Evolutionary conservation across 2,888 invertebrate genomes (phyloP).

Genomic region (Cylloceria caligata): DNA sequence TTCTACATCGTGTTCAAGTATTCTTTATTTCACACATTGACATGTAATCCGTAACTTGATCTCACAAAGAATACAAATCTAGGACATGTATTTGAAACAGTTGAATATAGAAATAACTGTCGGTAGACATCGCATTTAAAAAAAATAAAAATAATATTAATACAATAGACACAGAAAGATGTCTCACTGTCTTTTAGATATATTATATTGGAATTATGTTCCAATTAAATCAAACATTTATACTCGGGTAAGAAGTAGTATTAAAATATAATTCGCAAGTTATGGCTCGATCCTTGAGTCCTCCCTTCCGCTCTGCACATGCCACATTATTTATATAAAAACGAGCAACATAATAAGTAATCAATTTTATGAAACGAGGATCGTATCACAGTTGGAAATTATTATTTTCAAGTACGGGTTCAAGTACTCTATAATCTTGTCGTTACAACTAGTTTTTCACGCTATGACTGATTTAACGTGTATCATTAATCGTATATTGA

Average conservation of each 20-base stretch:
- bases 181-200: constrained; percentile 8
- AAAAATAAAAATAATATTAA: background rate
- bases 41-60: background rate
- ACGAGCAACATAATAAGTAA: constrained; percentile 21
- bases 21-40: constrained; percentile 10
- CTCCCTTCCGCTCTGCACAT: background rate
- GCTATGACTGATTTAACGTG: constrained; percentile 16
- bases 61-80: background rate
- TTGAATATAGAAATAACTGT: background rate
- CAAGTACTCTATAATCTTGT: constrained; percentile 6
- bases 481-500: background rate
- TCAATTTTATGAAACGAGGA: constrained; percentile 6
- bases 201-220: constrained; percentile 13
- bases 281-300: background rate
- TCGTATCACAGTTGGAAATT: constrained; percentile 62
- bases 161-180: constrained; percentile 12
- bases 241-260: background rate
- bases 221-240: background rate
- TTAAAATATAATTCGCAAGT: constrained; percentile 1
- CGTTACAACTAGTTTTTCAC: background rate
- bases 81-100: background rate
- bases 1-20: no score
- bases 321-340: background rate
- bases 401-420: constrained; percentile 32
- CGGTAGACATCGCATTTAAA: background rate